Base-by-base conservation (phyloP, 64 coral and sea anemone genomes). In the Montipora foliosa region DNA sequence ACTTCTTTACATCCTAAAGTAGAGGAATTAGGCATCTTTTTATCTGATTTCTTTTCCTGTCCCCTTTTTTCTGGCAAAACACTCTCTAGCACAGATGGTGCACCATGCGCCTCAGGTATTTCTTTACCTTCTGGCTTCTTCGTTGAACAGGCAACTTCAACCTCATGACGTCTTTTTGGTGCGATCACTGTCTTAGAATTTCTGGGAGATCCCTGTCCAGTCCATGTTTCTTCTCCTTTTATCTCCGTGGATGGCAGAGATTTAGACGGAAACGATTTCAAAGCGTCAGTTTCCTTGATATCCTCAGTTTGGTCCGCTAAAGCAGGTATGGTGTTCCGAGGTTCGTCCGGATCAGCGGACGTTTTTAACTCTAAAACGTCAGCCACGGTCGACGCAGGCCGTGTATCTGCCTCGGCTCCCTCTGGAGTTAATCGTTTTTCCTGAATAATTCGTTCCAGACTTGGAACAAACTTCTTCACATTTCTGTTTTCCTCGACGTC, bases 81-180 rank as follows among this genome's bases (percentile, higher is more conserved):
- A 8, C 1, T 24, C 19, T 9, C 66, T 11, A 4, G 64, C 17
- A 45, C 8, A 70, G 16, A 11, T 68, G 82, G 19, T 8, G 49
- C 82, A 71, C 47, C 44, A 15, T 86, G 60, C 8, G n/a, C 47
- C 66, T 86, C 82, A 4, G 17, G 47, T 3, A 9, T 48, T 45
- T 86, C 82, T 86, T 86, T 46, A 12, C 82, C 82, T 86, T 71
- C 82, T 16, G 62, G 46, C 22, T 86, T 71, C 60, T 82, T 82
- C 55, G 55, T 82, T 61, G 58, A 0, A 44, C 19, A 17, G 55
- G 51, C 9, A 19, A 50, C 6, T 51, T 71, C 66, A 24, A 67
- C 59, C 9, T 8, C 46, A 14, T 24, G 15, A 50, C 44, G 68
- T 48, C 7, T 16, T 66, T 50, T 52, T 46, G 46, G 9, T 13